These are phyloP conservation scores for Schrankia costaestrigalis DNA, from an alignment of 2,888 invertebrate species.

Conservation along the genomic window DNA sequence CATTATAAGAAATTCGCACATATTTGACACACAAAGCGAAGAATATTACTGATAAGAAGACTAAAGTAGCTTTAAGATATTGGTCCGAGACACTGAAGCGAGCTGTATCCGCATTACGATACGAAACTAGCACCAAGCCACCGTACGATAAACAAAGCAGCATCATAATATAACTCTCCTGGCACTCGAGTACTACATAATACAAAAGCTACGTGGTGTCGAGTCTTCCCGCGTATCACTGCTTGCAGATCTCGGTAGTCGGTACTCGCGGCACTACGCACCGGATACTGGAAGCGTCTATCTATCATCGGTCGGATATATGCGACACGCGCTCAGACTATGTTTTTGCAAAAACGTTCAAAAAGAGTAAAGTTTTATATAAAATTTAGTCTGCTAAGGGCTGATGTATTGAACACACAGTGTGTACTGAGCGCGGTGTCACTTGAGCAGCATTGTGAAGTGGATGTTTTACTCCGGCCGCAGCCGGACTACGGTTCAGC, in stretches of 20 bases:
- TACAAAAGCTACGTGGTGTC: conserved; percentile 71
- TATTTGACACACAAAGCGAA: conserved; percentile 81
- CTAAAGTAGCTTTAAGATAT: conserved; percentile 70
- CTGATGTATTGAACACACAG: conserved; percentile 47
- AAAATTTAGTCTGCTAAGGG: conserved; percentile 60
- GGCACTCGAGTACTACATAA: conserved; percentile 30
- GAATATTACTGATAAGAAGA: conserved; percentile 68
- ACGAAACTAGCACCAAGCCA: conserved; percentile 77
- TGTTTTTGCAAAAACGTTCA: conserved; percentile 57
- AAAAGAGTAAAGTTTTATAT: conserved; percentile 71
- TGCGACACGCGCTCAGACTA: conserved; percentile 49
- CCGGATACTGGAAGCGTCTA: conserved; percentile 19
- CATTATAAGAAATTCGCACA: conserved; percentile 76
- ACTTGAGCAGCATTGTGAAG: conserved; percentile 51
- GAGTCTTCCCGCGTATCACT: no score
- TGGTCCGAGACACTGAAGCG: conserved; percentile 80
- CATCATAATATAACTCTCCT: conserved; percentile 33
- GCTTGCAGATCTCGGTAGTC: no score
- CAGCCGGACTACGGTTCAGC: conserved; percentile 59
- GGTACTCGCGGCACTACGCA: conserved; percentile 14
- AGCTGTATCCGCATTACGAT: conserved; percentile 63
- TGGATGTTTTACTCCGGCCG: conserved; percentile 47
- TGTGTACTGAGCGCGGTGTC: conserved; percentile 44
- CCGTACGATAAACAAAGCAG: conserved; percentile 66
- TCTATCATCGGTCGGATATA: conserved; percentile 13